These are phyloP conservation scores for Myopa testacea DNA, from an alignment of 2,888 invertebrate species.

Conservation along the genomic window DNA sequence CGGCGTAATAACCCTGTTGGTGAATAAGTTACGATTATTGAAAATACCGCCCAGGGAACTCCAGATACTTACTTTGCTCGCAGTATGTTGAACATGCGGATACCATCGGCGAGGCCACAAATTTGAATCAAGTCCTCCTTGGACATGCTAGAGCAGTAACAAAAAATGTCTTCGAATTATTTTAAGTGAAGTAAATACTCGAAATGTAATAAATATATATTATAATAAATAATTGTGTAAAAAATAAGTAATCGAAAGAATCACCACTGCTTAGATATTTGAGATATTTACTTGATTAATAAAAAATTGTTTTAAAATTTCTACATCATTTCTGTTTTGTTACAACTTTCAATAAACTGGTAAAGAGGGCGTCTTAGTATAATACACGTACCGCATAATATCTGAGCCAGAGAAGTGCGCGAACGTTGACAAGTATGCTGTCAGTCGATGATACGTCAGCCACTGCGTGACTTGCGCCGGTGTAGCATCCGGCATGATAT, in stretches of 20 bases:
- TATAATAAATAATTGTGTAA: no score
- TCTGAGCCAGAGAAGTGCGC: slow-evolving; percentile 90
- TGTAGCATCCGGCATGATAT: slow-evolving; percentile 76
- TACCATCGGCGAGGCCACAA: slow-evolving; percentile 93
- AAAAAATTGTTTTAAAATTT: no score
- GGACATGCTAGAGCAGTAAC: slow-evolving; percentile 72
- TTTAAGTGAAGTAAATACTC: not conserved
- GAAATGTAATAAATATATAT: no score
- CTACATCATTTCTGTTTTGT: no score
- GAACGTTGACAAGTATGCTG: slow-evolving; percentile 80
- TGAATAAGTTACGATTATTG: not conserved
- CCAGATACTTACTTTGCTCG: slow-evolving; percentile 79
- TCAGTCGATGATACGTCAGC: slow-evolving; percentile 84
- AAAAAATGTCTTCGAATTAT: not conserved
- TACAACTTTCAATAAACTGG: no score
- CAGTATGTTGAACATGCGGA: slow-evolving; percentile 89
- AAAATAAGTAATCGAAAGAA: no score
- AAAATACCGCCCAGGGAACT: not conserved
- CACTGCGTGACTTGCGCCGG: slow-evolving; percentile 82
- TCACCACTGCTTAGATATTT: no score
- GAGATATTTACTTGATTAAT: no score
- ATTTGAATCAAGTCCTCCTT: slow-evolving; percentile 94
- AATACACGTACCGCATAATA: slow-evolving; percentile 75
- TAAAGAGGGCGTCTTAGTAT: no score
- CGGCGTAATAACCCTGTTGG: slow-evolving; percentile 75